Base-by-base conservation (phyloP, 2,797 vertebrate species). In the Microctenopoma stevenorrisi region DNA sequence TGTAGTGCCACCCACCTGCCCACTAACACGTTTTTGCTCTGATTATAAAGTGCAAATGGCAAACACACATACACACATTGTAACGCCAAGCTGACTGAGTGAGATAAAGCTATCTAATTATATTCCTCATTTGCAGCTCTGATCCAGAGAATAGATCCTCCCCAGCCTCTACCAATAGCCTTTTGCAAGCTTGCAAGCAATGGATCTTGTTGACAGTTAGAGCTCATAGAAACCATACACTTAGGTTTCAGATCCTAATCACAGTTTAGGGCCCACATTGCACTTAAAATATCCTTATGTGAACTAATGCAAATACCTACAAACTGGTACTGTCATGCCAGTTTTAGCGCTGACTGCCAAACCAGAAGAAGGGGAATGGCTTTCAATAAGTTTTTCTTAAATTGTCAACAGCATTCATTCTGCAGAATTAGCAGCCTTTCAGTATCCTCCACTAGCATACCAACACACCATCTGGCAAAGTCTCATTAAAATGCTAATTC, bases 401-500 rank as follows among this genome's bases (percentile, higher is more conserved):
- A 71, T 70, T 52, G 57, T 62, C 76, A 75, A 60, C 72, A 63
- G 63, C 74, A 52, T 69, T 82, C 74, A 72, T 58, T 56, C 47
- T 79, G 79, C 75, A 79, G 79, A 64, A 70, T 72, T 33, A 77
- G 81, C 73, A 86, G 76, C 76, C 68, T 83, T 81, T 62, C 80
- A 88, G 86, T 72, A 67, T 84, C 78, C 81, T 92, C 87, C 74
- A 85, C 77, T 81, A 77, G 83, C 86, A 91, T 76, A 92, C 91
- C 88, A 90, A 93, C 88, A 85, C 82, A 65, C 94, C 93, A 94
- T 94, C 94, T 94, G 92, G 89, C 89, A 94, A 86, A 86, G 83
- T 67, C 92, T 94, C 91, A 86, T 90, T 93, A 93, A 95, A 94
- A 96, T 95, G 94, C 93, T 94, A 95, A 96, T 95, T 93, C 92